Evolutionary conservation across 2,888 invertebrate genomes (phyloP), one percentile per base, ranked within the genome.

Genomic region (Agriopis aurantiaria): DNA sequence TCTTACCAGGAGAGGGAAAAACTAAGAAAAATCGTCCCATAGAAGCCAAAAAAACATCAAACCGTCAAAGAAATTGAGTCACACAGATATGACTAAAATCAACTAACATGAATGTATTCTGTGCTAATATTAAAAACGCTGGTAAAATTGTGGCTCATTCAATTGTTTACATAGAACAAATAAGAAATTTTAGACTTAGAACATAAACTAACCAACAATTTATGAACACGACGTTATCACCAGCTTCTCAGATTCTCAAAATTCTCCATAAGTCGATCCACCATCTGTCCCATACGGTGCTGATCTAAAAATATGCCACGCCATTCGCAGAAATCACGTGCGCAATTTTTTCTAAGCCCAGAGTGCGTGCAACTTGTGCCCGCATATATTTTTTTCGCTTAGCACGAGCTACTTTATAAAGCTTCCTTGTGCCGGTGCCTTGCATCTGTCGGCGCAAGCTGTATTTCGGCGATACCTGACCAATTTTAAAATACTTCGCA

Each of bases 391-490:
- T 92, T 92, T 92, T 88, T 77, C 74, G 76, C 74, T 56, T 40
- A 87, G 91, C 93, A 91, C 93, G 93, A 89, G 93, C 93, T 88
- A 64, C 81, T 92, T 92, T 92, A 92, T 93, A 84, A 86, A 80
- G 88, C 87, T 91, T 91, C 90, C 91, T 71, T 63, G 70, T 55
- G 70, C 66, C 60, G 70, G 91, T 91, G 89, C 82, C 80, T 78
- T 88, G 84, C 93, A 94, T 92, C 93, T 94, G 93, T 91, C 92
- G 86, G 65, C 65, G 84, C 91, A 92, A 91, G 91, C 92, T 92
- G 93, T 90, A 90, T 88, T 92, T 91, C 91, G 88, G 75, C 57
- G 74, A 71, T 82, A 86, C 75, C 78, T 85, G 78, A 56, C 79
- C 65, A 75, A 85, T 77, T 86, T 79, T 8, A 75, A 80, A 80